Conservation (phyloP, 2,888 invertebrate species). For the Drosophila maculinotata region DNA sequence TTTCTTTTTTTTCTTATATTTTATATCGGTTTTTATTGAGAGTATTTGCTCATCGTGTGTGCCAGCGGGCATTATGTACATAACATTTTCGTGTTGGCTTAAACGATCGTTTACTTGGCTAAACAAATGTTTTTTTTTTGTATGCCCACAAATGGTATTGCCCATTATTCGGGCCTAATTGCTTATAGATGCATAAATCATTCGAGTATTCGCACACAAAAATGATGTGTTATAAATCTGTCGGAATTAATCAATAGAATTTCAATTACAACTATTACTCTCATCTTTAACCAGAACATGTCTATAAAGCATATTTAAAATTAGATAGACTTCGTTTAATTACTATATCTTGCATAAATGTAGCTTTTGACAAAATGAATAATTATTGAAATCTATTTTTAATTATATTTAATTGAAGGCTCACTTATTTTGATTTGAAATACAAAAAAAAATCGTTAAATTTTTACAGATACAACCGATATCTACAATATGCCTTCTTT, state of each 20-base stretch:
- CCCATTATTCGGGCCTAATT: slow-evolving; percentile 45
- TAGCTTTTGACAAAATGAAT: too few relatives aligned
- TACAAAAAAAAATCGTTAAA: slow-evolving; percentile 1
- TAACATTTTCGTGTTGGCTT: slow-evolving; percentile 61
- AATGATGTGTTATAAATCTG: slow-evolving; percentile 13
- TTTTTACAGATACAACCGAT: slow-evolving; percentile 24
- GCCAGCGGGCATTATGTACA: slow-evolving; percentile 55
- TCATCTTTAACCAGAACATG: not conserved
- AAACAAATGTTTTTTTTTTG: slow-evolving; percentile 58
- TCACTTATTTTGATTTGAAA: not conserved
- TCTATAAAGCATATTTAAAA: slow-evolving; percentile 21
- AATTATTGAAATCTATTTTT: too few relatives aligned
- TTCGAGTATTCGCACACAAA: slow-evolving; percentile 10
- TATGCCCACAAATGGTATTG: slow-evolving; percentile 29
- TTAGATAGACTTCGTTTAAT: slow-evolving; percentile 22
- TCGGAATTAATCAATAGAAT: slow-evolving; percentile 8
- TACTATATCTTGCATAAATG: slow-evolving; percentile 12
- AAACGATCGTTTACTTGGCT: slow-evolving; percentile 72
- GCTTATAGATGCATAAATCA: slow-evolving; percentile 44
- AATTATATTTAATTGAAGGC: too few relatives aligned
- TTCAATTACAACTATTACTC: slow-evolving; percentile 14
- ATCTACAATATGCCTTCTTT: slow-evolving; percentile 38
- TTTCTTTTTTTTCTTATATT: slow-evolving; percentile 29
- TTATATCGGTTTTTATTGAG: slow-evolving; percentile 51
- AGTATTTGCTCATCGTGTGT: slow-evolving; percentile 60